These are phyloP conservation scores for Apteryx owenii DNA, from an alignment of 2,113 vertebrate species.

Conservation along the genomic window DNA sequence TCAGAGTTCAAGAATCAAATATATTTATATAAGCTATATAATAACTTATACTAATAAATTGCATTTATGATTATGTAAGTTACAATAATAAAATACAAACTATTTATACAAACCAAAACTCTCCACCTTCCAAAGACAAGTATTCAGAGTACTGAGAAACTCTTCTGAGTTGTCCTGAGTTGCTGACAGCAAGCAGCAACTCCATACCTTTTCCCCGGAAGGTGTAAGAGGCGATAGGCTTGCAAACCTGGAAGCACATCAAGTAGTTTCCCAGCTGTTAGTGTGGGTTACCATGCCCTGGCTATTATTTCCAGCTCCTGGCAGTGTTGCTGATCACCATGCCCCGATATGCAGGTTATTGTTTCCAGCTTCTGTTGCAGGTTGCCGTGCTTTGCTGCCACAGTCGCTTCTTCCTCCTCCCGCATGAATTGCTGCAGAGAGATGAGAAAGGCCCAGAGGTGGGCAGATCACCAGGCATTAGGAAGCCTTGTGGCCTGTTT, in stretches of 20 bases:
- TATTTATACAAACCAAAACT: background rate
- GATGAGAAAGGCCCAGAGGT: background rate
- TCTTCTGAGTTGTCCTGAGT: background rate
- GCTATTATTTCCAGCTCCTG: background rate
- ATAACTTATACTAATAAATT: background rate
- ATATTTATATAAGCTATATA: background rate
- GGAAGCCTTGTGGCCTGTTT: background rate
- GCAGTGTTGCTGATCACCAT: slow-evolving; percentile 8
- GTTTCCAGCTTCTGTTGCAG: slow-evolving; percentile 42
- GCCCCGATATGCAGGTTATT: background rate
- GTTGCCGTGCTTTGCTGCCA: background rate
- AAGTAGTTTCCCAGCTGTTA: background rate
- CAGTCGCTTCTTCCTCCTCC: background rate
- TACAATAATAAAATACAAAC: background rate
- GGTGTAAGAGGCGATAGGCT: background rate
- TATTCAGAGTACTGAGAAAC: background rate
- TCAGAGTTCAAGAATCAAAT: background rate
- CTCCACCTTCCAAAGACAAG: background rate
- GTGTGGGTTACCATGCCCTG: background rate
- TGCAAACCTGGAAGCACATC: background rate
- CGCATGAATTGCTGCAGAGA: background rate
- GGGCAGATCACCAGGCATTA: background rate
- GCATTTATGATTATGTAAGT: background rate
- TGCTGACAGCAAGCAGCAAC: background rate
- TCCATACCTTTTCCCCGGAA: background rate